Base-by-base conservation (phyloP, 2,797 vertebrate species). In the Pseudopleuronectes americanus region DNA sequence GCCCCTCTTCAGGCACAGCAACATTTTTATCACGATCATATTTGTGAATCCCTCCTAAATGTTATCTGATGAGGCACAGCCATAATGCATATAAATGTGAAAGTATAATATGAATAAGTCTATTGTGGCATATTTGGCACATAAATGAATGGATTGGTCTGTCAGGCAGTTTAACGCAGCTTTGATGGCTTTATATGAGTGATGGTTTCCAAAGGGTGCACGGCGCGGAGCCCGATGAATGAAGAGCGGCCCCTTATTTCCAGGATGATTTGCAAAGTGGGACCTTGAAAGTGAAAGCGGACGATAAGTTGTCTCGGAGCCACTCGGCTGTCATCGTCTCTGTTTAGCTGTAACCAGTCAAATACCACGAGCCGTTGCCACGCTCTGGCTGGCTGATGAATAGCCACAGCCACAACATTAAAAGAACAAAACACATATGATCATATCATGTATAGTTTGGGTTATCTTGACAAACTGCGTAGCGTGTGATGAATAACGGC, bases 381-480 rank as follows among this genome's bases (percentile, higher is more conserved):
- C 57, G 19, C 26, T 24, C 49, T 53, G 45, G 2, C 28, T 14
- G 49, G 12, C 36, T 64, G 67, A 61, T 67, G 21, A 21, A 41
- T 8, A 59, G 17, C 59, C 26, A 17, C 56, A 26, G 48, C 1
- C 4, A 31, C 2, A 8, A 4, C 33, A 6, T 47, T 8, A 64
- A 45, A 45, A 19, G 16, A 45, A 45, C 55, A 19, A 5, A 33
- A 49, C 16, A 0, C 16, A 23, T n/a, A 8, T 57, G 26, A 53
- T 66, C 19, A 41, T 16, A 52, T 67, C 51, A 49, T 21, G n/a
- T 55, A 23, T 14, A 28, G 57, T 59, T 78, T 57, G 51, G 17
- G 55, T 56, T 79, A 76, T 78, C 69, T 61, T 77, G 47, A 71
- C 48, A 71, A 63, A 75, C 68, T 65, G 28, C 43, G 8, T 21